Base-by-base conservation (phyloP, 2,888 invertebrate species). In the Mythimna impura region DNA sequence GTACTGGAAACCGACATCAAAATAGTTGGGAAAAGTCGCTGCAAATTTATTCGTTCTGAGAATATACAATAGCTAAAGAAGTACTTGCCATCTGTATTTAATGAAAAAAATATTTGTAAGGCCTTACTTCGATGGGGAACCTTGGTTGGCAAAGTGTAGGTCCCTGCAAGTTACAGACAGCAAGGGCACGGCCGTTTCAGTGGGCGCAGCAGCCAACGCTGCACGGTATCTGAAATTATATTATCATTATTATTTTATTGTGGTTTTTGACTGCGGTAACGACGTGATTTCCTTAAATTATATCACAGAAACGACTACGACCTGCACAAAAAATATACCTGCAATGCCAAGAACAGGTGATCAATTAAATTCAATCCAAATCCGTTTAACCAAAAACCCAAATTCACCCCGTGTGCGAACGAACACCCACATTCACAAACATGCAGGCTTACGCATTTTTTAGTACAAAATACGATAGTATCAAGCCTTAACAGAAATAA, bases 151-250 rank as follows among this genome's bases (percentile, higher is more conserved):
- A 80, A 96, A 96, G 84, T 96, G 96, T 62, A 96, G 87, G 73
- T 96, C 96, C 30, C 96, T 90, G 82, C 96, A 96, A 1, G 96
- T 96, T 66, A 96, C 96, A 0, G 96, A 96, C 34, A 96, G 90
- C 63, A 96, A 86, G 0, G 96, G 96, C 43, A 96, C 96, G 0
- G 95, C 96, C 1, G 96, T 96, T 71, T 95, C 95, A 0, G 94
- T 92, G 4, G 96, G 96, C 0, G 95, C 94, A 0, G 95, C 96
- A 0, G 96, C 96, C 80, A 96, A 76, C 0, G 96, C 96, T 6
- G 96, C 94, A 9, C 96, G 91, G 78, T 96, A 96, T 76, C 95
- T 94, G 73, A 14, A 71, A 79, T 54, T 12, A 36, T 50, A 79
- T 54, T 12, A 36, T 50, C 0, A n/a, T 25, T 47, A 47, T 52